Percentiles rank a stretch among this genome's conserved stretches.
Evolutionary conservation across 2,888 invertebrate genomes (phyloP).

Genomic region (Drosophila picticornis): DNA sequence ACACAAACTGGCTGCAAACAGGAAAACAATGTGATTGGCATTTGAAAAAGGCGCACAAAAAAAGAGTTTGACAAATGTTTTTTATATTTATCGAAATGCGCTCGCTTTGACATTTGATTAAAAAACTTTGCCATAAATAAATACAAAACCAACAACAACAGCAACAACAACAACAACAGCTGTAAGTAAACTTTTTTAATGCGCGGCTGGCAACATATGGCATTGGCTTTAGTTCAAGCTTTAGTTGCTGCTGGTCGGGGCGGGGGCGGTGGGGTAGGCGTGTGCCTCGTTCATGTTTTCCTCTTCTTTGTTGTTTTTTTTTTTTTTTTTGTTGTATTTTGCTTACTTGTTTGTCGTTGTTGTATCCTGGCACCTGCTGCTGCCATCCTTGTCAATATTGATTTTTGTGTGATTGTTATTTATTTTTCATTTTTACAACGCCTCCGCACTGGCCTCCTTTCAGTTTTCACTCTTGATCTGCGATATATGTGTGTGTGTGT

Average conservation of each 20-base stretch:
- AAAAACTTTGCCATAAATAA: conserved; percentile 60
- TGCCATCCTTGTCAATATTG: conserved; percentile 67
- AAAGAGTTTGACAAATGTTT: conserved; percentile 31
- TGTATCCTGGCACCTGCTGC: conserved; percentile 24
- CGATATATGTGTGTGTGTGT: conserved; percentile 4
- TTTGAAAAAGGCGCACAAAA: conserved; percentile 6
- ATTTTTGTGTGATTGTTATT: conserved; percentile 77
- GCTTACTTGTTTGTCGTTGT: not conserved
- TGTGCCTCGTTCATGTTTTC: conserved; percentile 18
- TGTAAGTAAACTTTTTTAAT: conserved; percentile 26
- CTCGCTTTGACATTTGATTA: conserved; percentile 60
- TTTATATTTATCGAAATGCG: conserved; percentile 10
- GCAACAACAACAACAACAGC: conserved; percentile 9
- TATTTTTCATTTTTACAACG: conserved; percentile 69
- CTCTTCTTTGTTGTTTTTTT: too few species aligned
- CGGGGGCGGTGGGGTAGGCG: not conserved
- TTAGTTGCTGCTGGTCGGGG: conserved; percentile 1
- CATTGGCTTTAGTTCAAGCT: conserved; percentile 27
- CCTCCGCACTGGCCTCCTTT: conserved; percentile 26
- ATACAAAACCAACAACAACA: conserved; percentile 5
- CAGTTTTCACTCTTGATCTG: conserved; percentile 35
- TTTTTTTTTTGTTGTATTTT: conserved; percentile 3
- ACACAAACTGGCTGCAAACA: conserved; percentile 26
- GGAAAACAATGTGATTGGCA: conserved; percentile 24
- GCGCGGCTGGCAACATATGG: conserved; percentile 60